These are phyloP conservation scores for Atlantisia rogersi DNA, from an alignment of 2,113 vertebrate species.

Conservation along the genomic window DNA sequence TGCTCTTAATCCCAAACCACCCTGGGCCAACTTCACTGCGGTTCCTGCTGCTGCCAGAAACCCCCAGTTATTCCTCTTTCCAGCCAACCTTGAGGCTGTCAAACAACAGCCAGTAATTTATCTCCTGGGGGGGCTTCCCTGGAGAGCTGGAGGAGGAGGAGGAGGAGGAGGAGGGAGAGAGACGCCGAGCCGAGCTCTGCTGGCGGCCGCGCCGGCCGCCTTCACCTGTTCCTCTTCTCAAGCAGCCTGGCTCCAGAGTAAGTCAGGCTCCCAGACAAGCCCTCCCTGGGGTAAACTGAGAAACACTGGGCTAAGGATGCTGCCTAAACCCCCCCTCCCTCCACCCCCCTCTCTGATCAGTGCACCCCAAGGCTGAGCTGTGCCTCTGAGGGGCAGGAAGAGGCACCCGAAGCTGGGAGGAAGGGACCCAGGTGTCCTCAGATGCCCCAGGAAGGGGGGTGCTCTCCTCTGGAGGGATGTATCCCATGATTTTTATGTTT, in stretches of 20 bases:
- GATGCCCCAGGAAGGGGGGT: neutral
- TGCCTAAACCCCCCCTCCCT: neutral
- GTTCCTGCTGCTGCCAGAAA: neutral
- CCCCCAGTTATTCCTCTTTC: neutral
- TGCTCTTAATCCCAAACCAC: neutral
- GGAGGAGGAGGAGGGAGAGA: neutral
- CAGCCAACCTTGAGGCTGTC: neutral
- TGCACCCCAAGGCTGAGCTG: fast-evolving
- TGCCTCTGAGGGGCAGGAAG: fast-evolving
- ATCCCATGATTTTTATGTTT: fast-evolving
- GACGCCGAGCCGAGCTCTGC: neutral
- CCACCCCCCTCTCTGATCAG: neutral
- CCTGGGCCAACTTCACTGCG: neutral
- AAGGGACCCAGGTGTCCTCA: neutral
- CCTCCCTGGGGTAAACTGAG: neutral
- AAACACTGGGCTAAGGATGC: neutral
- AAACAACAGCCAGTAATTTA: constrained; percentile 2
- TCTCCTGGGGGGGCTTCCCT: neutral
- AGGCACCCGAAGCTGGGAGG: neutral
- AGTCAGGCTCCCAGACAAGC: constrained; percentile 19
- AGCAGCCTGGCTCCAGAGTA: constrained; percentile 11
- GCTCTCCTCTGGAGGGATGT: neutral
- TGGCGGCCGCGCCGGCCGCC: neutral
- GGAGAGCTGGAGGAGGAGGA: neutral
- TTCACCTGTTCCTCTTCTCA: constrained; percentile 59